Conservation (phyloP, 2,888 invertebrate genomes). For the Rhyacophila evoluta region DNA sequence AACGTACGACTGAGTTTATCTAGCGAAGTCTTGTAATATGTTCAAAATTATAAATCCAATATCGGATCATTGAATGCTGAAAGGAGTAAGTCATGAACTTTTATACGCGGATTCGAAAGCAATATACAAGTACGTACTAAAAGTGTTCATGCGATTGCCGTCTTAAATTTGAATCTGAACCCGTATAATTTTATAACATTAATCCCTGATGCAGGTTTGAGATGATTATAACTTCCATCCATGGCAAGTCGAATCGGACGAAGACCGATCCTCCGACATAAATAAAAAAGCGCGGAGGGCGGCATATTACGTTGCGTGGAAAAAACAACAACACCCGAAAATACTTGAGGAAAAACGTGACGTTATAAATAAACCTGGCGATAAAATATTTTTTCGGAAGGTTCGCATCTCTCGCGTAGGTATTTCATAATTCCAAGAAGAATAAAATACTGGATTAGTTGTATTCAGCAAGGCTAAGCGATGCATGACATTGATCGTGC, state of each 20-base stretch:
- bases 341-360: constrained; percentile 11
- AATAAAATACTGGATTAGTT: background rate
- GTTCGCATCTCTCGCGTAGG: background rate
- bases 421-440: constrained; percentile 43
- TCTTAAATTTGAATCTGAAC: no score
- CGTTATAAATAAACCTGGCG: background rate
- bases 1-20: no score
- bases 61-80: no score
- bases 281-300: background rate
- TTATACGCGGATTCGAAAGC: no score
- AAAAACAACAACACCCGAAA: background rate
- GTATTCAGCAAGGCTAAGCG: background rate
- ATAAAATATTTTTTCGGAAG: constrained; percentile 15
- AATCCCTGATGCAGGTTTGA: background rate
- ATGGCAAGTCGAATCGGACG: background rate
- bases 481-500: no score
- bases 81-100: no score
- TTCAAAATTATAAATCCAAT: no score
- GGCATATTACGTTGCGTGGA: background rate
- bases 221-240: background rate
- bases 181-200: background rate
- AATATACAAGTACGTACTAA: no score
- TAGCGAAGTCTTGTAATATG: no score
- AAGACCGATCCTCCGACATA: no score
- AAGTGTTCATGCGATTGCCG: no score